phyloP scores from a whole-genome alignment of 2,888 invertebrate genomes.

The Coremacera marginata region DNA sequence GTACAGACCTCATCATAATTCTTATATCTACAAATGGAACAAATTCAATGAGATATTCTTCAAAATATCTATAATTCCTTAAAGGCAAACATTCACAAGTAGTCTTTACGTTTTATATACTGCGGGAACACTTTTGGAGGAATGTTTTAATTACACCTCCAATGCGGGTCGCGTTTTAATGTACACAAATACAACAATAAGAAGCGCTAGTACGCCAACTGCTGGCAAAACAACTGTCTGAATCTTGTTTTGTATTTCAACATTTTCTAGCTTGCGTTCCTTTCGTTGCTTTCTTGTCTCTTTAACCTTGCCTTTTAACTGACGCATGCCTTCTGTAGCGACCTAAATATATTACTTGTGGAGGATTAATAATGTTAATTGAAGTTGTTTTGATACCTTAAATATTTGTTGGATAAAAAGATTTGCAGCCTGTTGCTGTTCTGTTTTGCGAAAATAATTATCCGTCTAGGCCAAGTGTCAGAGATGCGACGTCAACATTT shows the following conservation, averaged over 20 bases:
- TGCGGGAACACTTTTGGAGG: not conserved
- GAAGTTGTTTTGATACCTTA: not conserved
- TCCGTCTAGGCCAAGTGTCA: not conserved
- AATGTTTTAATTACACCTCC: not conserved
- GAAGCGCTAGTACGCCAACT: constrained; percentile 75
- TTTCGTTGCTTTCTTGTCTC: constrained; percentile 87
- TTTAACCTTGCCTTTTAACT: constrained; percentile 84
- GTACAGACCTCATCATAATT: no score
- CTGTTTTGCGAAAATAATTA: not conserved
- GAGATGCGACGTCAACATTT: constrained; percentile 10
- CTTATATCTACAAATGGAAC: no score
- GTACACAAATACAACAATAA: constrained; percentile 83
- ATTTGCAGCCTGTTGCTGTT: constrained; percentile 18
- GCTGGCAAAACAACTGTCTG: constrained; percentile 81
- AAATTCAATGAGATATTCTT: no score
- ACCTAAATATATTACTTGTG: not conserved
- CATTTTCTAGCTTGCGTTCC: constrained; percentile 86
- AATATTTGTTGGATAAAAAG: not conserved
- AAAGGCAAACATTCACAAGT: no score
- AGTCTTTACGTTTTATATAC: no score
- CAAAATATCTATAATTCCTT: no score
- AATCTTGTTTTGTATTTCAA: constrained; percentile 82
- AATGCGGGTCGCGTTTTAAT: constrained; percentile 79
- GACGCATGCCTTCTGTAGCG: constrained; percentile 74
- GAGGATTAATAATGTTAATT: not conserved